Evolutionary conservation across 2,797 vertebrate species (phyloP), one percentile per base, ranked within the genome.

Genomic region (Coilia nasus): DNA sequence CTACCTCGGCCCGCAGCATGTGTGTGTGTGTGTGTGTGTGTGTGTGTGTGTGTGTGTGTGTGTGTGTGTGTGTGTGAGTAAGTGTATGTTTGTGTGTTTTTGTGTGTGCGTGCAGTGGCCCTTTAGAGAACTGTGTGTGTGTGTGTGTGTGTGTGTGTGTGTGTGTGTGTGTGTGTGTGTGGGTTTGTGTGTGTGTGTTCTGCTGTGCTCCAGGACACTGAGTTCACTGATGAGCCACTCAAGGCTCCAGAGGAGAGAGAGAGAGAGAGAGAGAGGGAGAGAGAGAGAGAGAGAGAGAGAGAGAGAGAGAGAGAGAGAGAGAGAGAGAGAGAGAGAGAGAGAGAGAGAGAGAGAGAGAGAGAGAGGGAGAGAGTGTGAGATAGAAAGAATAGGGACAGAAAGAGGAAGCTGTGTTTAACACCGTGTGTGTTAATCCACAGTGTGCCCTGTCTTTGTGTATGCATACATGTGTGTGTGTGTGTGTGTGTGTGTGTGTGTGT

Each of bases 211-310:
- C 60, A 46, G 88, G 89, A 64, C 71, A 59, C 84, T 82, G 88
- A 88, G 85, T 91, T 86, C 88, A 85, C 87, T 88, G 89, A 89
- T 87, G 85, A 88, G 71, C 62, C 10, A 50, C 83, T 87, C 71
- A 86, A 89, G 83, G 86, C 41, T 54, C 50, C 14, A 10, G 50
- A 9, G 14, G 2, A 54, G 83, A 57, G 50, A 31, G 78, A 81
- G 86, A 15, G 83, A 47, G 67, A n/a, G 54, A 17, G n/a, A 46
- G 64, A 56, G 28, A 80, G 83, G 28, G 67, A n/a, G 54, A 17
- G n/a, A 46, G 64, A 56, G 28, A 80, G 2, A 54, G 83, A 57
- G 50, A 31, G 78, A 81, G 86, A 15, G 83, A 47, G 67, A n/a
- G 54, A 17, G n/a, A 46, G 64, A 56, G 28, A 80, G 23, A 82